These are phyloP conservation scores for Gastracanthus pulcherrimus DNA, from an alignment of 2,888 invertebrate species.

Conservation along the genomic window DNA sequence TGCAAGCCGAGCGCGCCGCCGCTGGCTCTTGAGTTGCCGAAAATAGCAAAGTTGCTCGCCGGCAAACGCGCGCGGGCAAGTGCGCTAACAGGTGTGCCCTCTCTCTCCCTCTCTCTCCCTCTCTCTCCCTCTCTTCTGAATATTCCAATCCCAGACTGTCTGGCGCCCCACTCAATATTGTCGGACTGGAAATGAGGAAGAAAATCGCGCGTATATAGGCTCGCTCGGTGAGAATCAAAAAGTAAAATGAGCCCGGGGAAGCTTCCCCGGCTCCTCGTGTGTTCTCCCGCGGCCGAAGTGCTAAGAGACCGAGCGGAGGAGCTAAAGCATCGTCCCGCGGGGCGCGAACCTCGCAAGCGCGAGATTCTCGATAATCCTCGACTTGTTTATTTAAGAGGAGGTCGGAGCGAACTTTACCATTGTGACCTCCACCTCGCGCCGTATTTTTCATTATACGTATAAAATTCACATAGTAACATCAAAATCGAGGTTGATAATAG, in stretches of 20 bases:
- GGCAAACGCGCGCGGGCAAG: not conserved
- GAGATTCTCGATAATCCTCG: not conserved
- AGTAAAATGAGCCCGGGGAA: constrained; percentile 70
- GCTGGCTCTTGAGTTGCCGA: not conserved
- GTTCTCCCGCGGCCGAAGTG: not conserved
- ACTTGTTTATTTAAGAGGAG: not conserved
- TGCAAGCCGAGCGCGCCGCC: not conserved
- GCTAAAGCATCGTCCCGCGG: not conserved
- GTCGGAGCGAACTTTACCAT: too few relatives aligned
- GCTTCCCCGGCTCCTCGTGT: not conserved
- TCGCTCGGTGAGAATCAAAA: constrained; percentile 69
- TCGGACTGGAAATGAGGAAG: constrained; percentile 72
- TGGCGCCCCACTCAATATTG: constrained; percentile 63
- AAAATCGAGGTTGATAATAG: too few relatives aligned
- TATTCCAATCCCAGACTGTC: not conserved
- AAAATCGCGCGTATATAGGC: constrained; percentile 67
- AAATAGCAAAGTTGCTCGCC: not conserved
- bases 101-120: not conserved
- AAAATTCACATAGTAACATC: too few relatives aligned
- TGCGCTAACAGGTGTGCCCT: constrained; percentile 37
- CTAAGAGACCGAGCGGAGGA: not conserved
- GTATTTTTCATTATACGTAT: too few relatives aligned
- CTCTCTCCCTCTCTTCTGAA: not conserved
- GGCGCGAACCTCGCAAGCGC: not conserved
- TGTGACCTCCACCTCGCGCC: too few relatives aligned